Percentiles rank a stretch among this genome's conserved stretches.
These are phyloP conservation scores for Bos javanicus DNA, from an alignment of 2,113 vertebrate species.

Conservation along the genomic window DNA sequence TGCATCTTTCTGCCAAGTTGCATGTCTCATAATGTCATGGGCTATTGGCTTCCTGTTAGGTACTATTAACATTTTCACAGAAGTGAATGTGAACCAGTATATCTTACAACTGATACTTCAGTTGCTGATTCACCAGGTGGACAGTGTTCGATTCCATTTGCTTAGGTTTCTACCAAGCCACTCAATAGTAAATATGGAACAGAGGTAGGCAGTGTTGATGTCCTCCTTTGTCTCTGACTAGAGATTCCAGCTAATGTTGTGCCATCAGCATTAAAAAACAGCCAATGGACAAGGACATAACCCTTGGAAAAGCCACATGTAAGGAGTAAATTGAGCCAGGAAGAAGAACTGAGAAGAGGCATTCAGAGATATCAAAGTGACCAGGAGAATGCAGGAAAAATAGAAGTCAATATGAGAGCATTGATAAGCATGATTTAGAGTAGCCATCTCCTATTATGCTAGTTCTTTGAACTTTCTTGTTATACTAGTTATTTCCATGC, in stretches of 20 bases:
- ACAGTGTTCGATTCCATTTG: background rate
- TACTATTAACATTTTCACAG: background rate
- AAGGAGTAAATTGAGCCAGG: background rate
- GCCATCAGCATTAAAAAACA: background rate
- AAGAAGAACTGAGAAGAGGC: background rate
- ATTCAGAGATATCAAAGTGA: background rate
- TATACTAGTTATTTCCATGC: background rate
- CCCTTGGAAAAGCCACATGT: background rate
- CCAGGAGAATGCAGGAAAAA: background rate
- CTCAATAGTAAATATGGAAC: background rate
- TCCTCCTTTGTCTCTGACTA: background rate
- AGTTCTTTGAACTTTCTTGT: background rate
- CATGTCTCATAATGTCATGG: background rate
- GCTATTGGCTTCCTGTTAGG: background rate
- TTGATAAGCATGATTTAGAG: background rate
- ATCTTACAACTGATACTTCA: background rate
- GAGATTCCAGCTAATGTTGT: background rate
- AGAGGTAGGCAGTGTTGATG: background rate
- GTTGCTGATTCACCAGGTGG: background rate
- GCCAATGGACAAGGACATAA: background rate
- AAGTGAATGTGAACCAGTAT: background rate
- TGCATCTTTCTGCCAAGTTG: background rate
- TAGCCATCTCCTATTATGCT: background rate
- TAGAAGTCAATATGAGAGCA: background rate
- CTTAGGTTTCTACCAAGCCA: background rate